Evolutionary conservation across 1,140 invertebrate genomes (phyloP).

Genomic region (Xylocopa sonorina): DNA sequence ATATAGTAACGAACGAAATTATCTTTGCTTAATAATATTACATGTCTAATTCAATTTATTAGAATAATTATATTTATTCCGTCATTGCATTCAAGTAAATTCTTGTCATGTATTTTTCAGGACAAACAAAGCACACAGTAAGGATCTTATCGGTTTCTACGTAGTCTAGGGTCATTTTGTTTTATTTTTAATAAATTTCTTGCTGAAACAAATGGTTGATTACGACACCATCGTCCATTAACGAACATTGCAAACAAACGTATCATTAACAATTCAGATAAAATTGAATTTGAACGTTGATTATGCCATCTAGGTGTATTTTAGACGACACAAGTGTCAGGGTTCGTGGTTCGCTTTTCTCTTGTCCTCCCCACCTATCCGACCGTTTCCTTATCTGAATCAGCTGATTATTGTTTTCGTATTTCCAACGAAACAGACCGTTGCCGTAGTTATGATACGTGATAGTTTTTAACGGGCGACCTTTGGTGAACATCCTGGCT

Average conservation of each 20-base stretch:
- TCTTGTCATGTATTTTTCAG: no score
- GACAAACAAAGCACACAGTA: neutral
- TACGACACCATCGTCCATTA: neutral
- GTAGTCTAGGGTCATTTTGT: neutral
- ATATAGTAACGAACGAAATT: neutral
- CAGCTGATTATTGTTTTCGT: conserved; percentile 78
- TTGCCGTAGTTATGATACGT: conserved; percentile 44
- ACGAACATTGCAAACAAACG: neutral
- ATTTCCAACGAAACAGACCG: conserved; percentile 47
- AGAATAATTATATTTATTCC: neutral
- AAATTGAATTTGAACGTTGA: conserved; percentile 3
- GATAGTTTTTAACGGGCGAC: conserved; percentile 31
- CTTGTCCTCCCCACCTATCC: conserved; percentile 33
- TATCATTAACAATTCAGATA: neutral
- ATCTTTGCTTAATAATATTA: neutral
- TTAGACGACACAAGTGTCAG: neutral
- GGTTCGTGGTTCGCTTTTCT: conserved; percentile 27
- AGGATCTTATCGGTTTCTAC: neutral
- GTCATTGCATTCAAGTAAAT: no score
- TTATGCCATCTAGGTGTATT: conserved; percentile 16
- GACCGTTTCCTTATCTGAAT: conserved; percentile 56
- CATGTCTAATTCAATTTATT: neutral
- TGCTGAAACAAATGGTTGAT: neutral
- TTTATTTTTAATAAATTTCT: neutral
- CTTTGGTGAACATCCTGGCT: conserved; percentile 8